phyloP scores from a whole-genome alignment of 2,888 invertebrate genomes.

The Griposia aprilina region DNA sequence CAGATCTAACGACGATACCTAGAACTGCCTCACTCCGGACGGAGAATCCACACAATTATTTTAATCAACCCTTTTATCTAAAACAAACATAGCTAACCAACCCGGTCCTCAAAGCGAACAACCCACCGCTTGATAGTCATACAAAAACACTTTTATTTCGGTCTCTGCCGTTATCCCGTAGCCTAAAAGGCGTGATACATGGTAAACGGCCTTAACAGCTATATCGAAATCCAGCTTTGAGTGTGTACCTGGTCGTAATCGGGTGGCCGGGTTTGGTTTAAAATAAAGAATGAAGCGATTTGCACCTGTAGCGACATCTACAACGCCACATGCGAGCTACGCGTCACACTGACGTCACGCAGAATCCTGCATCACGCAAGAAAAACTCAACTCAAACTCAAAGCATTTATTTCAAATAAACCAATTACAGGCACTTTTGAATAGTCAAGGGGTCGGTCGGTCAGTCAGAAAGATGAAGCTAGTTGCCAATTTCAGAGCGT shows the following conservation, averaged over 20 bases:
- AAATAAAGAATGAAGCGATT: constrained; percentile 60
- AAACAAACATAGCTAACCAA: constrained; percentile 45
- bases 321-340: no score
- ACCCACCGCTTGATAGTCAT: constrained; percentile 60
- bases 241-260: constrained; percentile 83
- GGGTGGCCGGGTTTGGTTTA: constrained; percentile 67
- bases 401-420: no score
- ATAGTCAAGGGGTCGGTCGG: no score
- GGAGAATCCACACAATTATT: constrained; percentile 25
- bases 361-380: no score
- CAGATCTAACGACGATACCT: neutral
- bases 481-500: no score
- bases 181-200: constrained; percentile 73
- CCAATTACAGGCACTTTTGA: no score
- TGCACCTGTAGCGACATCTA: neutral
- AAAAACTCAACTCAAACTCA: no score
- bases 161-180: constrained; percentile 72
- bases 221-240: constrained; percentile 85
- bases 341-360: no score
- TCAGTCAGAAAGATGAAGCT: no score
- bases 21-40: neutral
- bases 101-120: constrained; percentile 47
- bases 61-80: constrained; percentile 32
- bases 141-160: constrained; percentile 76
- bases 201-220: constrained; percentile 82